Base-by-base conservation (phyloP, 1,140 invertebrate species). In the Panagrolaimus sp. region DNA sequence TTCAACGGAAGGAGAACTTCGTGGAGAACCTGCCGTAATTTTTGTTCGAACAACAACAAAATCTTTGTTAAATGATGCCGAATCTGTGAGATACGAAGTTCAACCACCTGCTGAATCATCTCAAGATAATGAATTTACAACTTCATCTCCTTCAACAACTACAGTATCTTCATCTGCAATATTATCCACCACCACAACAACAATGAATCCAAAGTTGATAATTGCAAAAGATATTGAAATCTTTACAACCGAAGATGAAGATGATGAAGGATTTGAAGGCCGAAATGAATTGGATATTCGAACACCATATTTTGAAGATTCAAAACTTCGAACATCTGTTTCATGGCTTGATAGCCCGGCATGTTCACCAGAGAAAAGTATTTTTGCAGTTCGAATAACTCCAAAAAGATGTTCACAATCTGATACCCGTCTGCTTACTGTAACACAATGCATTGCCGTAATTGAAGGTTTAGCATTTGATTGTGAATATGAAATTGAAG, bases 1-100 rank as follows among this genome's bases (percentile, higher is more conserved):
- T 26, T 79, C 79, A 15, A 70, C 45, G 0, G 78, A 80, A 55
- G 78, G 78, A 21, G 79, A 80, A 55, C 63, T 80, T 24, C 70
- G 76, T 1, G 78, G 78, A 21, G 78, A 81, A 38, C 64, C 74
- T n/a, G 76, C 74, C 1, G 43, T 76, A 21, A n/a, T 72, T 6
- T 66, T 78, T 26, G 32, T 74, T 32, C 43, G 66, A 21, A 74
- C 73, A 10, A 47, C n/a, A 21, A 1, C 48, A 21, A 21, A 21
- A 17, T 26, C 21, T 21, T 12, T 17, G 1, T 26, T 58, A 21
- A 58, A 58, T 58, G 52, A 58, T 28, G 52, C 52, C 0, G 52
- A 58, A 58, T 58, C 52, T 12, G 52, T 58, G 52, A 14, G 52
- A 58, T 58, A 58, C 62, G 21, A 52, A 32, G 67, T 46, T 70